Conservation (phyloP, 2,797 vertebrate genomes). For the Anolis apletophallus region DNA sequence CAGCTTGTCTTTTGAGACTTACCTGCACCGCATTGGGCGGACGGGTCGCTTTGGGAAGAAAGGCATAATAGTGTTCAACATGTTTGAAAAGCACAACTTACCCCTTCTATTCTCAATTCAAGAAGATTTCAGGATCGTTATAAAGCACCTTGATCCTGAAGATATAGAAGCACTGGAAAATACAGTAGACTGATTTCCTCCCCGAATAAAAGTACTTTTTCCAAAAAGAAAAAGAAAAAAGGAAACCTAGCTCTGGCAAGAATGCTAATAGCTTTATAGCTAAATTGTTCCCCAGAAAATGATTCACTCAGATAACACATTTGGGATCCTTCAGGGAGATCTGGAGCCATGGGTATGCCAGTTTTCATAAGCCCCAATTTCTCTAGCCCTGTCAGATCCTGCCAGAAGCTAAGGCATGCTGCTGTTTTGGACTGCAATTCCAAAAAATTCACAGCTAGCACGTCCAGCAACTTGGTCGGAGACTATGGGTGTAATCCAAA, state of each 20-base stretch:
- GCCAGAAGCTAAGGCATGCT: not conserved
- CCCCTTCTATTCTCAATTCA: slow-evolving; percentile 69
- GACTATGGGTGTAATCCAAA: not conserved
- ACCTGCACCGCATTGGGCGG: slow-evolving; percentile 82
- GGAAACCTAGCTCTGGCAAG: slow-evolving; percentile 61
- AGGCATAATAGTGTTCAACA: slow-evolving; percentile 80
- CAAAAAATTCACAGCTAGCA: not conserved
- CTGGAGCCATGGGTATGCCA: not conserved
- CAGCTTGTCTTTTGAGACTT: slow-evolving; percentile 73
- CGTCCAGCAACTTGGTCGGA: not conserved
- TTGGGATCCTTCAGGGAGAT: not conserved
- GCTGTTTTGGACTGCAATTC: not conserved
- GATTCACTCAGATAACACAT: slow-evolving; percentile 66
- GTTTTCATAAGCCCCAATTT: not conserved
- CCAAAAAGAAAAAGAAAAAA: too few species aligned
- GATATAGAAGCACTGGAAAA: too few species aligned
- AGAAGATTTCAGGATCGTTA: slow-evolving; percentile 79
- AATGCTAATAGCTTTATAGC: slow-evolving; percentile 68
- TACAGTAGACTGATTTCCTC: too few species aligned
- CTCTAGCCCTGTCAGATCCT: not conserved
- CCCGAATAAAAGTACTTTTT: too few species aligned
- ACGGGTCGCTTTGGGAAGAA: slow-evolving; percentile 80
- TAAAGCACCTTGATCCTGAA: too few species aligned
- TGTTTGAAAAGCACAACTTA: slow-evolving; percentile 69
- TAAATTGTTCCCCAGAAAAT: slow-evolving; percentile 62